Evolutionary conservation across 2,113 vertebrate genomes (phyloP).

Genomic region (Mystacornis crossleyi): DNA sequence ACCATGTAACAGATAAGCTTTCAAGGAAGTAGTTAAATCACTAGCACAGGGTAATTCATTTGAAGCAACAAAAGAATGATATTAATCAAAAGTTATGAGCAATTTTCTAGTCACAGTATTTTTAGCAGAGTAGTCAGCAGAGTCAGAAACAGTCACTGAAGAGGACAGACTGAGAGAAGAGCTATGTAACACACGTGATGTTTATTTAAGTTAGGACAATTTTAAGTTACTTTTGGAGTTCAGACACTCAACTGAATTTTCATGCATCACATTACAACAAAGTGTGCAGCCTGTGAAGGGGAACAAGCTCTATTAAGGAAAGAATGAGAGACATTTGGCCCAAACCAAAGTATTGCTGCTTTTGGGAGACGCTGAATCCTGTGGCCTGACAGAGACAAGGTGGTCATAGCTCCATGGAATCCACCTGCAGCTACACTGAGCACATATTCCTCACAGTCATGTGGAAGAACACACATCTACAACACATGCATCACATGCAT

Average conservation of each 20-base stretch:
- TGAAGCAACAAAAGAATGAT: neutral
- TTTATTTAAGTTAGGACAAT: neutral
- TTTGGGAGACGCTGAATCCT: neutral
- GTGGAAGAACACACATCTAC: accelerated
- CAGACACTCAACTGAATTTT: neutral
- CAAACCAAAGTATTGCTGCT: neutral
- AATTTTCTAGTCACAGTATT: neutral
- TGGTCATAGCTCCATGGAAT: neutral
- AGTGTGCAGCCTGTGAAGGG: neutral
- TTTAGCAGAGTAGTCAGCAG: neutral
- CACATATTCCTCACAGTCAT: accelerated
- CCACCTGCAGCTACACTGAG: neutral
- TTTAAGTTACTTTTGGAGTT: neutral
- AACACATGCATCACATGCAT: neutral
- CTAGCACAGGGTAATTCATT: neutral
- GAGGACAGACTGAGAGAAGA: neutral
- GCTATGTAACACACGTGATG: neutral
- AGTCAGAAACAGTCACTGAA: neutral
- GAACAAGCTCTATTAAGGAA: neutral
- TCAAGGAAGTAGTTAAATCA: neutral
- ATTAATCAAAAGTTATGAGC: neutral
- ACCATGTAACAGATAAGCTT: neutral
- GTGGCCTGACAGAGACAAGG: neutral
- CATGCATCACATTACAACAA: neutral
- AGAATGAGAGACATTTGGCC: neutral